Evolutionary conservation across 1,140 invertebrate species (phyloP), one percentile per base, ranked within the genome.

Genomic region (Luehdorfia chinensis): DNA sequence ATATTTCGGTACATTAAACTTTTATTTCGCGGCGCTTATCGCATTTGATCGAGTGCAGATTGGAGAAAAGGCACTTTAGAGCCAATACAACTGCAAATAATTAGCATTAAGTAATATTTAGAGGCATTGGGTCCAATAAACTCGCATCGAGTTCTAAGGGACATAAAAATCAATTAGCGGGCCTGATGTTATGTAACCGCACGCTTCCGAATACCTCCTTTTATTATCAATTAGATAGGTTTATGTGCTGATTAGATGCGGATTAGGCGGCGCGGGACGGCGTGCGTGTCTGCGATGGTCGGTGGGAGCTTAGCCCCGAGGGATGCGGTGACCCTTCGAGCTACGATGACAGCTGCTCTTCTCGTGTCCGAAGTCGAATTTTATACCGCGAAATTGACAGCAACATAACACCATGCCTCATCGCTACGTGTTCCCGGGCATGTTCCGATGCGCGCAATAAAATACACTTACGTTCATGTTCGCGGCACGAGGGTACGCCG

Each of bases 181-280:
- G 53, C 57, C 58, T 54, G 50, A 48, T 66, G 64, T 77, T 74
- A 80, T 75, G 76, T 77, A 74, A 74, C 74, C 74, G 69, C 75
- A 78, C 69, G 74, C 69, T 69, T 75, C 68, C 59, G 68, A 67
- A 68, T 62, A 55, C 50, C 65, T 72, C 65, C 67, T 78, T 84
- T 84, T 84, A 84, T 84, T 84, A 78, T 81, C 80, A 81, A 84
- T 80, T 84, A 84, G 76, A 73, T 75, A 71, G 76, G 70, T 77
- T 80, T 79, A 80, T 77, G 75, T 78, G 70, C 58, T 53, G 67
- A 79, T 76, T 74, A 78, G 74, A 69, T 74, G 63, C 60, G 75
- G 75, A 78, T 84, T 81, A 79, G 62, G 50, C 55, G 63, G 62
- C 58, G 55, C 55, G 63, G 66, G 63, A 61, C 53, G 59, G 53